phyloP scores from a whole-genome alignment of 2,888 invertebrate genomes.

The Elgonia sp. region DNA sequence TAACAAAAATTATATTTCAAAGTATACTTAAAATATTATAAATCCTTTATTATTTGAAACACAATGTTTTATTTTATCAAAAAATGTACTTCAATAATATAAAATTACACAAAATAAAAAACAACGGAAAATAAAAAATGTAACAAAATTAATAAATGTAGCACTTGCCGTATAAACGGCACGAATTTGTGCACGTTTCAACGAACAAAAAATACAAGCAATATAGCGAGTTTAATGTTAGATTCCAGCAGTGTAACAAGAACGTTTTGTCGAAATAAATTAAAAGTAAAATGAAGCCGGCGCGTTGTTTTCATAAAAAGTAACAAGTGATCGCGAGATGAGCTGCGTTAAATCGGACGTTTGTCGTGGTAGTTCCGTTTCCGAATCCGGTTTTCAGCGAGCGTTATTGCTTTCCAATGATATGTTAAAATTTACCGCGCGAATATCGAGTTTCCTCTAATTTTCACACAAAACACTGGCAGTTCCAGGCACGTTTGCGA shows the following conservation, averaged over 20 bases:
- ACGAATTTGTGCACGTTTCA: no score
- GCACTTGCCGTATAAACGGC: no score
- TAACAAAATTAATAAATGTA: no score
- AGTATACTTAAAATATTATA: no score
- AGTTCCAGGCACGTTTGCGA: background rate
- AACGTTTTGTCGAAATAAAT: constrained; percentile 37
- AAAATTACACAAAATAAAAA: no score
- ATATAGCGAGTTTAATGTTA: constrained; percentile 6
- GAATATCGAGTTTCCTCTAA: constrained; percentile 61
- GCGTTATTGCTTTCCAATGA: constrained; percentile 82
- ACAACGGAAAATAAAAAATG: no score
- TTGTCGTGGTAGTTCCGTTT: constrained; percentile 83
- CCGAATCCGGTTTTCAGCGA: constrained; percentile 80
- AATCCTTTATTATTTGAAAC: no score
- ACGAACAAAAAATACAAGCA: no score
- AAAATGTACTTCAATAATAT: no score
- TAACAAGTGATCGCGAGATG: constrained; percentile 73
- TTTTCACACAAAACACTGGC: constrained; percentile 23
- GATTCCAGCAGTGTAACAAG: background rate
- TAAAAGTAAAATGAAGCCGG: constrained; percentile 58
- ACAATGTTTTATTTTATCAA: no score
- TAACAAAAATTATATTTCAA: no score
- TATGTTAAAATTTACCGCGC: constrained; percentile 67
- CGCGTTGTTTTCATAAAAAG: constrained; percentile 57
- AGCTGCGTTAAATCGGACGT: constrained; percentile 82